Percentiles rank a stretch among this genome's conserved stretches.
These are phyloP conservation scores for Strix aluco DNA, from an alignment of 2,113 vertebrate species.

Conservation along the genomic window DNA sequence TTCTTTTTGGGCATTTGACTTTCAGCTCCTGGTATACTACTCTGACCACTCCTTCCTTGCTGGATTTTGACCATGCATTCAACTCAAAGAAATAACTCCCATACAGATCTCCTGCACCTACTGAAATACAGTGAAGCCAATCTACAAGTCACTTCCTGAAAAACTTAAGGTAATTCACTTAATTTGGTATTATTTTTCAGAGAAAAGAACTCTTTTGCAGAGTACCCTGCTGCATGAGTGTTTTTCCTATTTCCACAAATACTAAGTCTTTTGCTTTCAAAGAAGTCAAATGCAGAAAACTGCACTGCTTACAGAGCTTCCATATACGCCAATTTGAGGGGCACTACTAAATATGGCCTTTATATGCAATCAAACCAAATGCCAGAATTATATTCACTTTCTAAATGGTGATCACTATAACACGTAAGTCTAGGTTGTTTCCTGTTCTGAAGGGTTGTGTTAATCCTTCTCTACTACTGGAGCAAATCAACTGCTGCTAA, in stretches of 20 bases:
- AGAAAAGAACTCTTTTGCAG: background rate
- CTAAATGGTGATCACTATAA: background rate
- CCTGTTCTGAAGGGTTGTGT: background rate
- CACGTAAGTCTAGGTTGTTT: accelerated
- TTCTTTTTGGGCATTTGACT: background rate
- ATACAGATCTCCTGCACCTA: background rate
- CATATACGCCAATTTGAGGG: background rate
- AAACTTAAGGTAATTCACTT: background rate
- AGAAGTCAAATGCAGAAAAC: background rate
- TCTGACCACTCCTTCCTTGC: background rate
- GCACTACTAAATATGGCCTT: background rate
- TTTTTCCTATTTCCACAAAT: background rate
- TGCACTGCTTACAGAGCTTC: background rate
- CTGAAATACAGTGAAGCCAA: background rate
- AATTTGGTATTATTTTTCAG: conserved; percentile 12
- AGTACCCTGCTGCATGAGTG: background rate
- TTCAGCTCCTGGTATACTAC: background rate
- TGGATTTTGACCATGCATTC: background rate
- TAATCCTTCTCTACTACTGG: background rate
- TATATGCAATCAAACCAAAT: background rate
- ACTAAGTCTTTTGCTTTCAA: background rate
- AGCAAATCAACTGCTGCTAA: background rate
- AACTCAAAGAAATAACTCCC: background rate
- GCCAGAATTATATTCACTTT: background rate
- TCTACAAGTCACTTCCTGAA: background rate